Conservation (phyloP, 1,140 invertebrate genomes). For the Aphaenogaster floridana region DNA sequence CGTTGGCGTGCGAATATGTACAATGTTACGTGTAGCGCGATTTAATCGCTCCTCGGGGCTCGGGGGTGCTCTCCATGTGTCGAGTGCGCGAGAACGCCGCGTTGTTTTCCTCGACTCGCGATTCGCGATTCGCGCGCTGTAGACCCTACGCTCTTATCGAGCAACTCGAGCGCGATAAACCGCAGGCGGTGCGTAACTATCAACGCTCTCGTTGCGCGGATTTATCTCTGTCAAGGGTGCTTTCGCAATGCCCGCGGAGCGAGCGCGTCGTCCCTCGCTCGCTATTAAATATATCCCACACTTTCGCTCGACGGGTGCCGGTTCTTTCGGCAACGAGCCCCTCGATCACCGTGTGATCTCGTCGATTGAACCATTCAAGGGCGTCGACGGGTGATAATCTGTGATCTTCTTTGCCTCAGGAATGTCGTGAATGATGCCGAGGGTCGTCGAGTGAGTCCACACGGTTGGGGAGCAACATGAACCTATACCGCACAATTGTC, state of each 20-base stretch:
- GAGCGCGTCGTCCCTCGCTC: neutral
- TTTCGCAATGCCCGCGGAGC: slow-evolving; percentile 3
- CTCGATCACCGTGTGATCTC: neutral
- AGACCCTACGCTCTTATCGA: neutral
- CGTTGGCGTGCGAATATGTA: neutral
- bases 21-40: neutral
- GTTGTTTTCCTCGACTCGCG: neutral
- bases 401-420: slow-evolving; percentile 68
- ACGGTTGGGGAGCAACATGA: slow-evolving; percentile 64
- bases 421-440: slow-evolving; percentile 65
- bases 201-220: neutral
- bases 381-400: slow-evolving; percentile 4
- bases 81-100: too few relatives aligned
- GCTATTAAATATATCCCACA: neutral
- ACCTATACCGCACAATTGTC: slow-evolving; percentile 66
- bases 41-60: neutral
- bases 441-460: slow-evolving; percentile 60
- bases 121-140: neutral
- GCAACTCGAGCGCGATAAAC: slow-evolving; percentile 18
- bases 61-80: too few relatives aligned
- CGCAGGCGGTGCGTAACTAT: neutral
- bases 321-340: neutral
- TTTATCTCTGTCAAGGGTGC: neutral
- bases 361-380: neutral
- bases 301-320: neutral